Percentiles rank a stretch among this genome's conserved stretches.
These are phyloP conservation scores for Gila robusta DNA, from an alignment of 2,797 vertebrate genomes.

Conservation along the genomic window DNA sequence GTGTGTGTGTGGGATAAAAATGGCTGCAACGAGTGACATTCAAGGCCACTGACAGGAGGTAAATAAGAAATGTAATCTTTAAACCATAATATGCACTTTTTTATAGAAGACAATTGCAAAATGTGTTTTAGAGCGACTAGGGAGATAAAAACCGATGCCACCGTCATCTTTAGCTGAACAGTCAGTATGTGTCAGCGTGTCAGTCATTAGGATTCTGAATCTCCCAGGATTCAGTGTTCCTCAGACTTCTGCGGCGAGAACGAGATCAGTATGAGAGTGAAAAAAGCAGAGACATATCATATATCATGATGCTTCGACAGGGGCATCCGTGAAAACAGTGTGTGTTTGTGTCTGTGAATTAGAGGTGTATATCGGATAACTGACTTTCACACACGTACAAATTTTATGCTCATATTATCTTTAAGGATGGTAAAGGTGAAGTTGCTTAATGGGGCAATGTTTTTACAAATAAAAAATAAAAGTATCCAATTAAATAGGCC, in stretches of 20 bases:
- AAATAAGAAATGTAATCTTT: background rate
- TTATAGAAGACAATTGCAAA: background rate
- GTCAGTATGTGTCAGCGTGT: constrained; percentile 16
- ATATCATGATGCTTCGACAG: background rate
- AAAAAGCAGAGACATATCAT: background rate
- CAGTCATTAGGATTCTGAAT: constrained; percentile 30
- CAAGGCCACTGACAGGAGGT: constrained; percentile 8
- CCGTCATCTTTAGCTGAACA: background rate
- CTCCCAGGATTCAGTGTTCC: constrained; percentile 19
- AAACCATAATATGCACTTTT: background rate
- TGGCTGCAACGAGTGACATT: constrained; percentile 17
- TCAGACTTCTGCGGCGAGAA: background rate
- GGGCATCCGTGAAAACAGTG: background rate
- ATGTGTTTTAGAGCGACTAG: background rate
- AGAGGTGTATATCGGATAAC: background rate
- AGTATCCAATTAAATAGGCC: background rate
- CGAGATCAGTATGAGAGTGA: constrained; percentile 16
- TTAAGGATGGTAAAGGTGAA: background rate
- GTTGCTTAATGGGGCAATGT: background rate
- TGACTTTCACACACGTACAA: background rate
- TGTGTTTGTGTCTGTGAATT: constrained; percentile 7
- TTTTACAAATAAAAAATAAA: background rate
- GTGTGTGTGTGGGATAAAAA: constrained; percentile 48
- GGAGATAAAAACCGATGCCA: background rate
- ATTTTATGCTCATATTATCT: background rate